Conservation (phyloP, 2,797 vertebrate genomes). For the Meda fulgida region DNA sequence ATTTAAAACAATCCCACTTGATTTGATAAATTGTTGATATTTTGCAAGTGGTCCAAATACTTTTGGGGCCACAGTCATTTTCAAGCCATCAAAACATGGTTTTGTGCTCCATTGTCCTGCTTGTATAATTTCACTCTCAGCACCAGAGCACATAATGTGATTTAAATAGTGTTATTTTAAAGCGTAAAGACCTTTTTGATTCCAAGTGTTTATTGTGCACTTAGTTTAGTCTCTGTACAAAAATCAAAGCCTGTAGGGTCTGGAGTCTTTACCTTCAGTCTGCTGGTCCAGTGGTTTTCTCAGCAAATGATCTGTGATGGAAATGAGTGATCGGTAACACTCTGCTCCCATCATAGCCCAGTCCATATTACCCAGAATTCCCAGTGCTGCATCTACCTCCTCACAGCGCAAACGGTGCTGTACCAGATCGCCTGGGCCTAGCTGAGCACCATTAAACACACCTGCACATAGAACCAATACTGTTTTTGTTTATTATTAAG, state of each 20-base stretch:
- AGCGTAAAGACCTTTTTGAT: not conserved
- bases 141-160: not conserved
- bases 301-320: conserved; percentile 89
- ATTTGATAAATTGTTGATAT: not conserved
- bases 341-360: conserved; percentile 86
- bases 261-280: conserved; percentile 81
- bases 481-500: not conserved
- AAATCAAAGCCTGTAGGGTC: conserved; percentile 11
- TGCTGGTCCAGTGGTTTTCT: conserved; percentile 86
- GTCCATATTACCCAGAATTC: conserved; percentile 88
- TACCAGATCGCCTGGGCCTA: conserved; percentile 83
- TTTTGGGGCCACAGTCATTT: not conserved
- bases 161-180: not conserved
- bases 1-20: not conserved
- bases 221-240: conserved; percentile 25
- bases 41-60: not conserved
- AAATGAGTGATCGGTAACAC: conserved; percentile 84
- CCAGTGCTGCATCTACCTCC: conserved; percentile 84
- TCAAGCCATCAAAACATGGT: not conserved
- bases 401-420: conserved; percentile 85
- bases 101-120: not conserved
- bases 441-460: conserved; percentile 79
- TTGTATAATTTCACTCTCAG: not conserved
- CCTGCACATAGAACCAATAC: conserved; percentile 73
- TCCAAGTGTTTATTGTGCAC: not conserved